phyloP scores from a whole-genome alignment of 2,888 invertebrate genomes.

The Drosophila mimica region DNA sequence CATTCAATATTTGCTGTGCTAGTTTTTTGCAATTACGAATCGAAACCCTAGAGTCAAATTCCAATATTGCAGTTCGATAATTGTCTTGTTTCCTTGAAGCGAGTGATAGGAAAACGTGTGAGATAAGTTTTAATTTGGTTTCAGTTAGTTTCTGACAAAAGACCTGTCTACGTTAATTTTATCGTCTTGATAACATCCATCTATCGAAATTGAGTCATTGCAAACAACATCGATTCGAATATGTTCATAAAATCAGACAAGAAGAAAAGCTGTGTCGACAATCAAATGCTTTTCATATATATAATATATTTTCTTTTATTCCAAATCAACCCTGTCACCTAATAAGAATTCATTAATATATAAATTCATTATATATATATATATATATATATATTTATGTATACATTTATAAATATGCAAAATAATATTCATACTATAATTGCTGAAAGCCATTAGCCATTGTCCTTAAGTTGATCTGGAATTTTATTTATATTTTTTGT shows the following conservation, averaged over 20 bases:
- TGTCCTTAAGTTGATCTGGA: background rate
- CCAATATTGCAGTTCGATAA: background rate
- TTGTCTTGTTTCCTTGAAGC: background rate
- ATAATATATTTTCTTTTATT: background rate
- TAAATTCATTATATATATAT: background rate
- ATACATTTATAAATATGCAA: background rate
- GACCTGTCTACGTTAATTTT: background rate
- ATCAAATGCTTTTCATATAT: background rate
- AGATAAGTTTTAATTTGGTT: slow-evolving; percentile 20
- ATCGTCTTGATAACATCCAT: slow-evolving; percentile 16
- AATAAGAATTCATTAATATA: background rate
- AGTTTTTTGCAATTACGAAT: background rate
- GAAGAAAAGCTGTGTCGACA: background rate
- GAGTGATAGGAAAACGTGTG: background rate
- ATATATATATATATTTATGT: background rate
- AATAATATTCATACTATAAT: background rate
- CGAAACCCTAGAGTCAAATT: background rate
- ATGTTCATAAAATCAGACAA: background rate
- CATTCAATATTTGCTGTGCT: background rate
- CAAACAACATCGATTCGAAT: slow-evolving; percentile 3
- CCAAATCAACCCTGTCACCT: background rate
- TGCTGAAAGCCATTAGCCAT: background rate
- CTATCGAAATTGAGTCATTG: slow-evolving; percentile 16
- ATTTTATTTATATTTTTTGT: background rate
- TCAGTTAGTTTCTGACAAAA: background rate